Conservation (phyloP, 2,888 invertebrate species). For the Catocala nupta region DNA sequence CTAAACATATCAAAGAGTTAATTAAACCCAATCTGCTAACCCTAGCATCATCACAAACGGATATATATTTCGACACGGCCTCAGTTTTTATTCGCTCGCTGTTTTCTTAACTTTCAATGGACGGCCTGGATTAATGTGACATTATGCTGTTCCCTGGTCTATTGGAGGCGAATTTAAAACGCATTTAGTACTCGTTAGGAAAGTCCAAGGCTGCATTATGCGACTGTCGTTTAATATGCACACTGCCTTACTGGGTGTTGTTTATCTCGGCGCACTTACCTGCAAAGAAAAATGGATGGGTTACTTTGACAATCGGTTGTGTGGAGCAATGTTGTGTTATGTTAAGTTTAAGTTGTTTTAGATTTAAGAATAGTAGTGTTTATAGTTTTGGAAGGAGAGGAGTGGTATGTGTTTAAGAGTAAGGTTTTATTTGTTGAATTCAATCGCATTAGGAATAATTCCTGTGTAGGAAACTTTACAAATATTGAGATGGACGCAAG, state of each 20-base stretch:
- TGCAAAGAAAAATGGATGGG: conserved; percentile 62
- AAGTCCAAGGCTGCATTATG: conserved; percentile 55
- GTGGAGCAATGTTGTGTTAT: neutral
- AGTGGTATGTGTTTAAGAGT: no score
- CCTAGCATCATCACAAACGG: conserved; percentile 65
- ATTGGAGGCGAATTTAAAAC: conserved; percentile 71
- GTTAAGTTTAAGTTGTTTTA: neutral
- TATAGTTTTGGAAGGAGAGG: no score
- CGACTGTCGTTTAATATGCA: conserved; percentile 53
- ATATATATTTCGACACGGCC: conserved; percentile 78
- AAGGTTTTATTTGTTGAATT: no score
- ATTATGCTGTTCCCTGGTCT: conserved; percentile 57
- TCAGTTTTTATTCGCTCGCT: conserved; percentile 71
- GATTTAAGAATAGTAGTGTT: no score
- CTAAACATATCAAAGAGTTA: no score
- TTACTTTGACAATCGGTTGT: conserved; percentile 29
- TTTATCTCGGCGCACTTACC: conserved; percentile 69
- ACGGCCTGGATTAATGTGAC: conserved; percentile 65
- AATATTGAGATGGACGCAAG: no score
- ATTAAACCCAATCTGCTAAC: conserved; percentile 21
- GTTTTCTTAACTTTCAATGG: conserved; percentile 65
- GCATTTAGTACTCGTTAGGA: conserved; percentile 75
- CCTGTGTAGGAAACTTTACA: no score
- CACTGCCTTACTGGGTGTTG: conserved; percentile 48
- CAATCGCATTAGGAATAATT: no score